Evolutionary conservation across 2,113 vertebrate species (phyloP).

Genomic region (Saccopteryx bilineata): DNA sequence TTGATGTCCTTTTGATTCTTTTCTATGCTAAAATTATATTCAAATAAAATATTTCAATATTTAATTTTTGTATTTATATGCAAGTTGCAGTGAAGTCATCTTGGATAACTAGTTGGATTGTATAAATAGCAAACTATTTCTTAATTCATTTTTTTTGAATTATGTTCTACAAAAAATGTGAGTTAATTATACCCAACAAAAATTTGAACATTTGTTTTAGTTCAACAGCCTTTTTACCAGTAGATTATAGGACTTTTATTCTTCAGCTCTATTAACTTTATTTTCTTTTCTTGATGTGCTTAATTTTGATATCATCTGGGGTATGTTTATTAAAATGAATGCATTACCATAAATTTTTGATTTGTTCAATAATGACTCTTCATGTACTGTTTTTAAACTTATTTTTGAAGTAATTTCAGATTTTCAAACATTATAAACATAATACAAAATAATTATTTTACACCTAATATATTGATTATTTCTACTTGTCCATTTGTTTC

Average conservation of each 20-base stretch:
- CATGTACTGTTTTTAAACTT: neutral
- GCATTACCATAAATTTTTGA: neutral
- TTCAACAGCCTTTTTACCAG: neutral
- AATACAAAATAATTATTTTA: neutral
- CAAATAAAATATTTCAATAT: neutral
- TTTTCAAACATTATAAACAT: neutral
- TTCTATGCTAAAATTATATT: neutral
- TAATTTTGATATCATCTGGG: neutral
- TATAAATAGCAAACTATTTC: neutral
- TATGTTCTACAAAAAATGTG: neutral
- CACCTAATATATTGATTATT: neutral
- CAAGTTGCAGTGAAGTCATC: neutral
- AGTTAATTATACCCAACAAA: neutral
- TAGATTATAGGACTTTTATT: neutral
- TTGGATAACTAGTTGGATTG: neutral
- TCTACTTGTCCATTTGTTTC: neutral
- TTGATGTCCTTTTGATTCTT: neutral
- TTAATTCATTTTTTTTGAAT: neutral
- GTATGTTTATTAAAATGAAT: neutral
- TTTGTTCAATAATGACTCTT: constrained; percentile 25
- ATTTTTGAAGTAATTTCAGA: neutral
- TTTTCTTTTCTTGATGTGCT: neutral
- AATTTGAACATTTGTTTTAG: neutral
- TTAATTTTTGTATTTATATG: neutral
- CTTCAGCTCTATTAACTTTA: neutral